Conservation (phyloP, 2,888 invertebrate species). For the Diogma glabrata region DNA sequence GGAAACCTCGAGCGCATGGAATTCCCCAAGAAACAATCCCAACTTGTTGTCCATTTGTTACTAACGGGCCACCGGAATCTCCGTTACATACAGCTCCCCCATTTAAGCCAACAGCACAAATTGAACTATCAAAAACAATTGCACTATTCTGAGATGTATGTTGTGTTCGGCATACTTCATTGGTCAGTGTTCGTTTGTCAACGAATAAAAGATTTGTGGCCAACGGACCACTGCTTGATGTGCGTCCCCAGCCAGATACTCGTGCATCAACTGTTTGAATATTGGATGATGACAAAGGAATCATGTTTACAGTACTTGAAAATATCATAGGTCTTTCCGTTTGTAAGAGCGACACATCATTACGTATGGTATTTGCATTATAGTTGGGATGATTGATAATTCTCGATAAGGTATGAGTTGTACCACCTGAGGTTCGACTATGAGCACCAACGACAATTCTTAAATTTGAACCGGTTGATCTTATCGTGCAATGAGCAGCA, state of each 20-base stretch:
- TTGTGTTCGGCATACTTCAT: slow-evolving; percentile 11
- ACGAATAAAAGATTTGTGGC: slow-evolving; percentile 9
- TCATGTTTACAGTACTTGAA: slow-evolving; percentile 4
- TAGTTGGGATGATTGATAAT: slow-evolving; percentile 15
- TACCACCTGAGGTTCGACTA: slow-evolving; percentile 13
- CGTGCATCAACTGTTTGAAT: slow-evolving; percentile 2
- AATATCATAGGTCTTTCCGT: slow-evolving; percentile 3
- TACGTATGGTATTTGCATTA: slow-evolving; percentile 9
- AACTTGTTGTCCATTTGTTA: slow-evolving; percentile 29
- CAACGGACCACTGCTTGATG: slow-evolving; percentile 9
- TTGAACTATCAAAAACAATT: slow-evolving; percentile 16
- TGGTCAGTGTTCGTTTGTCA: slow-evolving; percentile 9
- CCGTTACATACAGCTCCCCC: slow-evolving; percentile 29
- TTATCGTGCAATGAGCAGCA: slow-evolving; percentile 6
- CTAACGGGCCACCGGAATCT: slow-evolving; percentile 33
- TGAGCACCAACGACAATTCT: slow-evolving; percentile 12
- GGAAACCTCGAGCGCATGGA: slow-evolving; percentile 32
- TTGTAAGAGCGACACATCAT: slow-evolving; percentile 14
- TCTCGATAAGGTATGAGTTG: neutral
- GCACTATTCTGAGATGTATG: slow-evolving; percentile 29
- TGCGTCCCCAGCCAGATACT: slow-evolving; percentile 15
- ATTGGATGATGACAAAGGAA: neutral
- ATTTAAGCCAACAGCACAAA: neutral
- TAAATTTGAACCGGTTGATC: slow-evolving; percentile 1
- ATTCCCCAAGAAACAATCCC: slow-evolving; percentile 34